Percentiles rank a stretch among this genome's conserved stretches.
Evolutionary conservation across 2,888 invertebrate species (phyloP).

Genomic region (Tetanocera ferruginea): DNA sequence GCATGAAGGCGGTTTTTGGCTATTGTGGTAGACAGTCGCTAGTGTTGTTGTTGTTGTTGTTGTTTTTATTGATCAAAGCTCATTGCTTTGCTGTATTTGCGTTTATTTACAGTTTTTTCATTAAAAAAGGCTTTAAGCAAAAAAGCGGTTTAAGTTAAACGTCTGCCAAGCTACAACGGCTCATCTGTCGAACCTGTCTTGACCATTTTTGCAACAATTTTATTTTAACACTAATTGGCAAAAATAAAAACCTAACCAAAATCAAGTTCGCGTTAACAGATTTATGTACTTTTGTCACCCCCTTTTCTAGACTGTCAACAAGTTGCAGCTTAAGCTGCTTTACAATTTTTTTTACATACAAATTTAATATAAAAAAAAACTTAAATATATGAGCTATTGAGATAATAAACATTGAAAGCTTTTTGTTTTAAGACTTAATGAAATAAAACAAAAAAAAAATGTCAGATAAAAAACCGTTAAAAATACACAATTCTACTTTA

Average conservation of each 20-base stretch:
- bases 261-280: neutral
- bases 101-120: neutral
- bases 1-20: neutral
- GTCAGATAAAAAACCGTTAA: no score
- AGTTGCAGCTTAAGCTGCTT: no score
- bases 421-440: no score
- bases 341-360: no score
- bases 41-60: neutral
- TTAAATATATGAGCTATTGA: no score
- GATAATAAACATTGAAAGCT: no score
- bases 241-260: neutral
- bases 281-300: no score
- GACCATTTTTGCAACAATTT: neutral
- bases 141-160: neutral
- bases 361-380: no score
- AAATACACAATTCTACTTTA: no score
- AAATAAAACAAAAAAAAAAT: no score
- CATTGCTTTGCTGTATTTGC: neutral
- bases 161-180: neutral
- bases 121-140: neutral
- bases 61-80: neutral
- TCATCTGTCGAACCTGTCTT: neutral
- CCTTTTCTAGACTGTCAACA: no score
- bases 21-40: neutral
- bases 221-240: neutral